Base-by-base conservation (phyloP, 2,888 invertebrate species). In the Crematogaster levior region DNA sequence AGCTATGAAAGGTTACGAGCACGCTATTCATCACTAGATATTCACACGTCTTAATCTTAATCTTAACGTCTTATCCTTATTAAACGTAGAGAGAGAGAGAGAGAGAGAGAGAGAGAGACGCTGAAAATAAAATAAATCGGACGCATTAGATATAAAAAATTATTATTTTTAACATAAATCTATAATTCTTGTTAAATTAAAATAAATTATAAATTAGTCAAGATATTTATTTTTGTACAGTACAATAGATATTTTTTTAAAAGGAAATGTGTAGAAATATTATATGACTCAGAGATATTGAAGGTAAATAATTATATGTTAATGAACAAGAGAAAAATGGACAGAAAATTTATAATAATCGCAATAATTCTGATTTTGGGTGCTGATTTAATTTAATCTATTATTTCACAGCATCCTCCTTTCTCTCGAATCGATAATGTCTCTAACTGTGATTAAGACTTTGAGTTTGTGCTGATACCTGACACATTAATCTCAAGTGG, bases 401-500 rank as follows among this genome's bases (percentile, higher is more conserved):
- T 24, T 37, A 51, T 72, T 81, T 75, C 51, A 1, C 24, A 37
- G 72, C 34, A 60, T 12, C 3, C 40, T 68, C 51, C 15, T 73
- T 83, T 61, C 73, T 9, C 66, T 85, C 58, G 7, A 12, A 21
- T 24, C 68, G 27, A 73, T 63, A 74, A 68, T 51, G 43, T 61
- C 37, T 37, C 27, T n/a, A n/a, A n/a, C n/a, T n/a, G 34, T 34
- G 51, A n/a, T n/a, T 37, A 2, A 73, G 30, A 63, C 73, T 58
- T 60, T 21, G 37, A 46, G 51, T 61, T 30, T n/a, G 21, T 46
- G 58, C 40, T 84, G 74, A 83, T 85, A 85, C 77, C 51, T 80
- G 53, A 68, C 60, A 60, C 60, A 60, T 81, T 73, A 77, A 83
- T 88, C 88, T 84, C 51, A 53, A 56, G 37, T 58, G 53, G 77